Percentiles rank a stretch among this genome's conserved stretches.
These are phyloP conservation scores for Acromyrmex charruanus DNA, from an alignment of 1,140 invertebrate species.

Conservation along the genomic window DNA sequence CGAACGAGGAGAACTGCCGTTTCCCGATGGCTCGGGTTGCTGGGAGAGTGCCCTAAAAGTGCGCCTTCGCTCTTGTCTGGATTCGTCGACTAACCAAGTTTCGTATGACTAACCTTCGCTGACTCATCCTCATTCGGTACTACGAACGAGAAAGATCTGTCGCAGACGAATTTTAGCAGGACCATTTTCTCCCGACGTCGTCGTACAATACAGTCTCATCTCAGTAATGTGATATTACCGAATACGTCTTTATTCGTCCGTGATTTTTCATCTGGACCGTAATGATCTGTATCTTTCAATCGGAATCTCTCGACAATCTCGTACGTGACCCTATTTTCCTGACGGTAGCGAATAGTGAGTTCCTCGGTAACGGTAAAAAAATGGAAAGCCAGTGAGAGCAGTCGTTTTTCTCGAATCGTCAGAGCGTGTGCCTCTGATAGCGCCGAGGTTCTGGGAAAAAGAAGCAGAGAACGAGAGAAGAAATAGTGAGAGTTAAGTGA, in stretches of 20 bases:
- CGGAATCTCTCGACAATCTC: neutral
- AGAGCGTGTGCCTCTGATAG: constrained; percentile 65
- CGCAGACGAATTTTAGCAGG: constrained; percentile 43
- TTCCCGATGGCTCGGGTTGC: constrained; percentile 66
- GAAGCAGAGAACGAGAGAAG: constrained; percentile 33
- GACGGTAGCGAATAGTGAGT: constrained; percentile 38
- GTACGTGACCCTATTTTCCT: neutral
- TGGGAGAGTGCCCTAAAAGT: constrained; percentile 77
- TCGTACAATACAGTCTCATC: constrained; percentile 19
- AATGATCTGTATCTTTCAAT: neutral
- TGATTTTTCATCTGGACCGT: constrained; percentile 1
- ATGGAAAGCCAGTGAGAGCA: constrained; percentile 64
- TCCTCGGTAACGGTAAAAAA: constrained; percentile 72
- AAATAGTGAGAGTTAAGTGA: constrained; percentile 73
- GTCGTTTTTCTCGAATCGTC: constrained; percentile 63
- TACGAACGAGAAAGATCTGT: constrained; percentile 36
- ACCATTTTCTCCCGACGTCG: constrained; percentile 9
- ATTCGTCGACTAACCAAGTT: constrained; percentile 74
- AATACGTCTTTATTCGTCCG: constrained; percentile 14
- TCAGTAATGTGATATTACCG: constrained; percentile 20
- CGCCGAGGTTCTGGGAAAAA: constrained; percentile 66
- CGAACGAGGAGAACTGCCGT: constrained; percentile 48
- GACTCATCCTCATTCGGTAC: constrained; percentile 66
- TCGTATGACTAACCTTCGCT: constrained; percentile 76
- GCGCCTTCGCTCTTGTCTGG: constrained; percentile 75